phyloP scores from a whole-genome alignment of 2,797 vertebrate genomes.

The Onychomys leucogaster region DNA sequence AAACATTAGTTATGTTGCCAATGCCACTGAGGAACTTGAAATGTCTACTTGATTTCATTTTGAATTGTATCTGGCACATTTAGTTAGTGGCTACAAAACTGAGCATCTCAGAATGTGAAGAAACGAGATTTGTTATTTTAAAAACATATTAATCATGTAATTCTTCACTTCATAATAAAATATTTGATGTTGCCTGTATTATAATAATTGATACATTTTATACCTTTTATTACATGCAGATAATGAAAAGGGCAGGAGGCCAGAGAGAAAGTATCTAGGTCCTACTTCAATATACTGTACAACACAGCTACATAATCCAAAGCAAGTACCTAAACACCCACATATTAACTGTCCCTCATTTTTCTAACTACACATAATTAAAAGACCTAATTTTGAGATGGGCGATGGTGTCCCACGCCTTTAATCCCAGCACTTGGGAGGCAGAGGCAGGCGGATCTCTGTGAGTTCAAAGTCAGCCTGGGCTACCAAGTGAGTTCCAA shows the following conservation, averaged over 20 bases:
- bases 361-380: neutral
- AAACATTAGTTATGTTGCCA: conserved; percentile 8
- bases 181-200: neutral
- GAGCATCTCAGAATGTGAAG: neutral
- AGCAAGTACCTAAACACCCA: neutral
- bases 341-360: neutral
- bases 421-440: too few species aligned
- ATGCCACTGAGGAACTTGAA: neutral
- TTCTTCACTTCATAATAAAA: conserved; percentile 13
- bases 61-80: neutral
- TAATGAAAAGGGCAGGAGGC: neutral
- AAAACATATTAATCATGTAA: conserved; percentile 14
- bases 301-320: neutral
- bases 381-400: neutral
- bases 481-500: too few species aligned
- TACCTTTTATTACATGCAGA: conserved; percentile 12
- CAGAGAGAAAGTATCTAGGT: neutral
- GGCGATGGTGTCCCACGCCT: too few species aligned
- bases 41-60: conserved; percentile 16
- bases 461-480: too few species aligned
- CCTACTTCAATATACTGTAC: neutral
- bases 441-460: too few species aligned
- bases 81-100: neutral
- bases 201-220: neutral
- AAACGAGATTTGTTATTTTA: conserved; percentile 19